Evolutionary conservation across 2,888 invertebrate species (phyloP).

Genomic region (Brachylomia viminalis): DNA sequence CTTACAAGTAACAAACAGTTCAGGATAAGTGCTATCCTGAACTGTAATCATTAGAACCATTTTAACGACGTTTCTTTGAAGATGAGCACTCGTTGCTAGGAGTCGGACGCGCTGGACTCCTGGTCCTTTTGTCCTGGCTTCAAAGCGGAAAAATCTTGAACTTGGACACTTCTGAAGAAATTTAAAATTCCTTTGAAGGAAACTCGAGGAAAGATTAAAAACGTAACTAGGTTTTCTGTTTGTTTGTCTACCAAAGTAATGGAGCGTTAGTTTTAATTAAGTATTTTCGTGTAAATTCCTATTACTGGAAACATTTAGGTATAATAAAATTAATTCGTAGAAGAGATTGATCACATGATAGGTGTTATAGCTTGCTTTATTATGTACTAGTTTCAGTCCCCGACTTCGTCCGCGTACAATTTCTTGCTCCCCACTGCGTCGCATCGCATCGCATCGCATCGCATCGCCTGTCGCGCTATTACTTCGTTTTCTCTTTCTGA

Average conservation of each 20-base stretch:
- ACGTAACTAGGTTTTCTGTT: constrained; percentile 26
- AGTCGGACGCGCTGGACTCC: constrained; percentile 29
- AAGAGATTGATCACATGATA: background rate
- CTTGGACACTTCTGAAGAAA: constrained; percentile 36
- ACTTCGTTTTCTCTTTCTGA: too few species aligned
- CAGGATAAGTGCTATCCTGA: background rate
- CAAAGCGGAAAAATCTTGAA: constrained; percentile 27
- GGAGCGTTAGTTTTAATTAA: constrained; percentile 2
- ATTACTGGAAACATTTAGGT: background rate
- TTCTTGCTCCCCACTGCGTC: too few species aligned
- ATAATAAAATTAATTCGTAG: background rate
- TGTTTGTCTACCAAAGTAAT: background rate
- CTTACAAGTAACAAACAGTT: constrained; percentile 35
- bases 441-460: too few species aligned
- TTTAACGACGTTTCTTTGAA: constrained; percentile 57
- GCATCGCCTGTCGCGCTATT: too few species aligned
- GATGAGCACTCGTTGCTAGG: constrained; percentile 33
- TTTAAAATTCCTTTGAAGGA: constrained; percentile 29
- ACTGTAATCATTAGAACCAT: constrained; percentile 28
- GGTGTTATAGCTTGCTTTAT: background rate
- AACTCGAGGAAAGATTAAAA: constrained; percentile 31
- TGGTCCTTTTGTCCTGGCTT: constrained; percentile 15
- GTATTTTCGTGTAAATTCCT: background rate
- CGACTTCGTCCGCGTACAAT: too few species aligned
- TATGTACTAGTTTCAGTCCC: background rate